A percentile compares a stretch with the other conserved stretches of the same genome.
phyloP scores from a whole-genome alignment of 2,888 invertebrate species.

The Nasonia oneida region DNA sequence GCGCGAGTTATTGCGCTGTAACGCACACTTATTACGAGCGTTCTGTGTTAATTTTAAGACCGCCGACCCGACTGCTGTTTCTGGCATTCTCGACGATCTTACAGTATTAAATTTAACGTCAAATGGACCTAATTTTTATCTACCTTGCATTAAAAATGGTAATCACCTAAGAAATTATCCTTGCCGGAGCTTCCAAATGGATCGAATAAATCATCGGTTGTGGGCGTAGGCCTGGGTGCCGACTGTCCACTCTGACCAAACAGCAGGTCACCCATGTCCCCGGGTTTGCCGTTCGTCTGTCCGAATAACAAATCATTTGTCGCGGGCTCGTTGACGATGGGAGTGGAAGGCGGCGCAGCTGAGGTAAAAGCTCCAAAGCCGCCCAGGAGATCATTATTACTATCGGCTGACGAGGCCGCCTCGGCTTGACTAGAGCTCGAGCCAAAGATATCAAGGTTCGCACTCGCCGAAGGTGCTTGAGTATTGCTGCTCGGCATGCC shows the following conservation, averaged over 20 bases:
- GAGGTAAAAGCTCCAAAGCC: slow-evolving; percentile 68
- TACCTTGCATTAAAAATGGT: background rate
- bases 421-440: slow-evolving; percentile 67
- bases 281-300: slow-evolving; percentile 63
- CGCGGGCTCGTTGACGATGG: slow-evolving; percentile 65
- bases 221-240: slow-evolving; percentile 51
- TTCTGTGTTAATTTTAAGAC: background rate
- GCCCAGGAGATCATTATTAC: slow-evolving; percentile 71
- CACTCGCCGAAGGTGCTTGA: slow-evolving; percentile 61
- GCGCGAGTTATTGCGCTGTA: background rate
- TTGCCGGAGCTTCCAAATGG: slow-evolving; percentile 68
- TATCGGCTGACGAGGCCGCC: slow-evolving; percentile 37
- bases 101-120: background rate
- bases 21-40: background rate
- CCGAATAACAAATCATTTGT: slow-evolving; percentile 71
- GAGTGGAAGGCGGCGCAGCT: slow-evolving; percentile 44
- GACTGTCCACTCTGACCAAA: slow-evolving; percentile 65
- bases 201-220: slow-evolving; percentile 72
- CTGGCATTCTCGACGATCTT: background rate
- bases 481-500: slow-evolving; percentile 65
- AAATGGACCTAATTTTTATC: background rate
- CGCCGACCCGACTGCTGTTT: background rate
- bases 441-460: slow-evolving; percentile 73
- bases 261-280: slow-evolving; percentile 69
- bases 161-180: slow-evolving; percentile 65